Evolutionary conservation across 2,797 vertebrate species (phyloP), one percentile per base, ranked within the genome.

Genomic region (Micromesistius poutassou): DNA sequence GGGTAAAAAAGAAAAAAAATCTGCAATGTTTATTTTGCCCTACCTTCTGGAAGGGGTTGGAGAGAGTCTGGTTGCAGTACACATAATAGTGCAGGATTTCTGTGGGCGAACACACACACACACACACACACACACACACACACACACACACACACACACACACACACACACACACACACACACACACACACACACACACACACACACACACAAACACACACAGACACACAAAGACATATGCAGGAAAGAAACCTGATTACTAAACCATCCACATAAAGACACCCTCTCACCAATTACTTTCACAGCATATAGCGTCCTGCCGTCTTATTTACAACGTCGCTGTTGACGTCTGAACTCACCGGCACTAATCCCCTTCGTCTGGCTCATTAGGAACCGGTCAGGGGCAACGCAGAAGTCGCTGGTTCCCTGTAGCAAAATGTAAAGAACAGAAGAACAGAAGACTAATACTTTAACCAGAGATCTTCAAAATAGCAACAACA

Each of bases 31-130:
- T 66, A 16, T 16, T 22, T n/a, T 72, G 76, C 78, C 0, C 0
- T 95, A 99, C 98, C 97, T 98, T 96, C 89, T 99, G 98, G 91
- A 97, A 99, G 16, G 98, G 98, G 89, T 95, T 98, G 91, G 93
- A 93, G 13, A 92, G 85, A 30, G 94, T 96, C 91, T 98, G 97
- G 85, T 95, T 95, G 89, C 98, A 99, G 86, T 97, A 97, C 84
- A 99, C 87, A 89, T 99, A 99, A 84, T 99, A 99, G 83, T 94
- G 96, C 79, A 96, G 89, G 76, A 98, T 95, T 81, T 95, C 98
- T 99, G 93, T 25, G 89, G 87, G 80, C 75, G 85, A 78, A 90
- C 40, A 36, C 71, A 72, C 71, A 73, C 71, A 35, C 71, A n/a
- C 71, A 35, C 25, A 5, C 31, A 72, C 30, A 13, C 62, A 12